phyloP scores from a whole-genome alignment of 1,140 invertebrate genomes.

The Panulirus ornatus region DNA sequence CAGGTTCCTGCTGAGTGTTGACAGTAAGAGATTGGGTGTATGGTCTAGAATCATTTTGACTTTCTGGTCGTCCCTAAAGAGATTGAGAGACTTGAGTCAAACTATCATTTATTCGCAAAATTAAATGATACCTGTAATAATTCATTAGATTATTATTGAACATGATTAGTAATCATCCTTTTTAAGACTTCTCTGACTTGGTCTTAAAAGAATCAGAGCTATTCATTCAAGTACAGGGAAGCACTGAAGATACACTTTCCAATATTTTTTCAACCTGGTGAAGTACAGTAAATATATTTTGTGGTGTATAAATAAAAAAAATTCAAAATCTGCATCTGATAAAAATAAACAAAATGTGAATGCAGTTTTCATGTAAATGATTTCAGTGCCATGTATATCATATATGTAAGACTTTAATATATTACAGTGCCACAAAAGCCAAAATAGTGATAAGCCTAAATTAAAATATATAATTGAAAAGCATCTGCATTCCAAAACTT shows the following conservation, averaged over 20 bases:
- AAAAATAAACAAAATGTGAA: too few species aligned
- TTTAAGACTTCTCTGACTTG: too few species aligned
- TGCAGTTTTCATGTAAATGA: too few species aligned
- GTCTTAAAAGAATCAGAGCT: conserved; percentile 16
- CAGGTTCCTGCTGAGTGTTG: conserved; percentile 76
- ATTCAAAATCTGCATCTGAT: too few species aligned
- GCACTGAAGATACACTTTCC: conserved; percentile 37
- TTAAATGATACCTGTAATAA: neutral
- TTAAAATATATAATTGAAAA: conserved; percentile 42
- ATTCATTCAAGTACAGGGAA: neutral
- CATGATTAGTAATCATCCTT: too few species aligned
- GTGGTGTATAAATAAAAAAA: too few species aligned
- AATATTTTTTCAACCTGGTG: too few species aligned
- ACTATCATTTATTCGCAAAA: neutral
- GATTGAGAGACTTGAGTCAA: neutral
- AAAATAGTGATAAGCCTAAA: conserved; percentile 51
- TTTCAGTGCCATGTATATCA: neutral
- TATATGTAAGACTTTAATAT: conserved; percentile 12
- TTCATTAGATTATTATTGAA: too few species aligned
- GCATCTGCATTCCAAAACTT: conserved; percentile 48
- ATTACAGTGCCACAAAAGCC: conserved; percentile 48
- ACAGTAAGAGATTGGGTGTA: conserved; percentile 76
- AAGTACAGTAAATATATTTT: too few species aligned
- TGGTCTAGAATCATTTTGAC: conserved; percentile 72
- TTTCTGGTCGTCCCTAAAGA: conserved; percentile 68